Conservation (phyloP, 2,797 vertebrate genomes). For the Siniperca undulata region DNA sequence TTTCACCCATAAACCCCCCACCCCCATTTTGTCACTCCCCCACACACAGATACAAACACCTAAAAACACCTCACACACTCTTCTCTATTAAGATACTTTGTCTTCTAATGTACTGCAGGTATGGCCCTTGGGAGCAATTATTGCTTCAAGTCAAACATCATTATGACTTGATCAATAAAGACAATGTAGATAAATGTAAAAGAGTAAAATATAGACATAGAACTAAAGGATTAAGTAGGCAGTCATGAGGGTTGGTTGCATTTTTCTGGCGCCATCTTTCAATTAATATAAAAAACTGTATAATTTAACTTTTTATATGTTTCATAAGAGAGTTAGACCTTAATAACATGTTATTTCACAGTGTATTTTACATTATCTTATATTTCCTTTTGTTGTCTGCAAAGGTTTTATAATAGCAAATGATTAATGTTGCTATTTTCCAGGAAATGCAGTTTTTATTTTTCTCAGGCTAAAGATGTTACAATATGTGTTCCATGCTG, state of each 20-base stretch:
- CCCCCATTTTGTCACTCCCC: slow-evolving; percentile 11
- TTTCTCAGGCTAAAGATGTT: slow-evolving; percentile 18
- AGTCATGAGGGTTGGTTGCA: background rate
- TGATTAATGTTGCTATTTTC: slow-evolving; percentile 11
- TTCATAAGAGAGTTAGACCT: background rate
- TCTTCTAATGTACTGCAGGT: slow-evolving; percentile 36
- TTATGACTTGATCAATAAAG: slow-evolving; percentile 46
- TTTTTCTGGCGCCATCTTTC: slow-evolving; percentile 4
- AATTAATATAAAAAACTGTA: background rate
- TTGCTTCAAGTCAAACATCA: slow-evolving; percentile 56
- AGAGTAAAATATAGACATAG: slow-evolving; percentile 1
- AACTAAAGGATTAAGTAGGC: background rate
- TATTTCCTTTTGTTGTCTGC: background rate
- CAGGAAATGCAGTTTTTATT: background rate
- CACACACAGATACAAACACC: slow-evolving; percentile 40
- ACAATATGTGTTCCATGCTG: slow-evolving; percentile 33
- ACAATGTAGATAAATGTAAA: slow-evolving; percentile 12
- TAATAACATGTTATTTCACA: background rate
- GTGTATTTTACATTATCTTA: background rate
- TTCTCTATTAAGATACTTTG: slow-evolving; percentile 34
- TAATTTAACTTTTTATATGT: background rate
- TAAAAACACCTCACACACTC: slow-evolving; percentile 42
- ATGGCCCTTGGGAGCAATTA: slow-evolving; percentile 39
- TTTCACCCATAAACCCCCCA: slow-evolving; percentile 23
- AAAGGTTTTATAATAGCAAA: background rate